Conservation (phyloP, 2,888 invertebrate genomes). For the Drosophila recens region DNA sequence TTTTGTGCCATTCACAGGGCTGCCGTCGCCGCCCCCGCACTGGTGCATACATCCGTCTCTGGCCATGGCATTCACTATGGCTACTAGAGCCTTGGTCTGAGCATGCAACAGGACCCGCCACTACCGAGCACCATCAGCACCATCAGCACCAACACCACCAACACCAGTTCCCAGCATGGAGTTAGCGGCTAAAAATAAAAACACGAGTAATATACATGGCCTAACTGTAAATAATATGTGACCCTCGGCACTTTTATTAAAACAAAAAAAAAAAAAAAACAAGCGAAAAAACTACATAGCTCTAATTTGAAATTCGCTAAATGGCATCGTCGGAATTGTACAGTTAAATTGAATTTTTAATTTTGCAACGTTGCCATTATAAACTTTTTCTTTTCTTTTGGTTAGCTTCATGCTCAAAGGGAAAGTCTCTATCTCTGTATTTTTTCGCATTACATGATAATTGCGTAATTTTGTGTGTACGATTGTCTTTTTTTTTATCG, state of each 20-base stretch:
- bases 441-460: conserved; percentile 17
- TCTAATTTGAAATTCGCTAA: neutral
- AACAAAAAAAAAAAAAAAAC: neutral
- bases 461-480: conserved; percentile 37
- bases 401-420: conserved; percentile 14
- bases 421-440: conserved; percentile 13
- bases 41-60: conserved; percentile 84
- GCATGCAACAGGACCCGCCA: conserved; percentile 19
- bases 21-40: conserved; percentile 83
- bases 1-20: conserved; percentile 61
- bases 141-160: conserved; percentile 3
- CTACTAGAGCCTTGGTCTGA: conserved; percentile 70
- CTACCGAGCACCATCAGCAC: conserved; percentile 33
- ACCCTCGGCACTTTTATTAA: conserved; percentile 45
- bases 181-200: conserved; percentile 46
- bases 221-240: conserved; percentile 51
- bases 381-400: neutral
- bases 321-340: conserved; percentile 18
- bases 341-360: neutral
- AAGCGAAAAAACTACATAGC: conserved; percentile 8
- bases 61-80: conserved; percentile 85
- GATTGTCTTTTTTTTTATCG: conserved; percentile 65
- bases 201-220: conserved; percentile 39
- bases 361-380: conserved; percentile 15
- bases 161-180: conserved; percentile 16